Conservation (phyloP, 2,113 vertebrate species). For the Epinephelus lanceolatus region DNA sequence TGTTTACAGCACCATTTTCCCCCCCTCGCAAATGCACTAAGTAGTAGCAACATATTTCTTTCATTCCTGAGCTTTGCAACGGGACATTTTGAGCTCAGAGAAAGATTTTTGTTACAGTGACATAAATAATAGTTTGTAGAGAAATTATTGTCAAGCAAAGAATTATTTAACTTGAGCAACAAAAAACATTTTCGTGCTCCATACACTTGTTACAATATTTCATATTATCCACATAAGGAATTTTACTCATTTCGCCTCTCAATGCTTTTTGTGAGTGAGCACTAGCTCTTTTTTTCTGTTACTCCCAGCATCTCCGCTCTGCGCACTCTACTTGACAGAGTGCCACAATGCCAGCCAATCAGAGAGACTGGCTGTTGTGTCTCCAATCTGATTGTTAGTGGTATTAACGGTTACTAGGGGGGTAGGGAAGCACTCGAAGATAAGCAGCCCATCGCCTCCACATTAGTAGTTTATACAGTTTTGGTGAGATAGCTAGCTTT, state of each 20-base stretch:
- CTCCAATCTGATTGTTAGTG: not conserved
- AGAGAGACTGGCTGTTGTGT: not conserved
- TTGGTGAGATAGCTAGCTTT: not conserved
- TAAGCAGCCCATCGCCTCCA: not conserved
- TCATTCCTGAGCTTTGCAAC: not conserved
- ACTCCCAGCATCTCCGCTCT: not conserved
- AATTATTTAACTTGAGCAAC: not conserved
- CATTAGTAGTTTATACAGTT: not conserved
- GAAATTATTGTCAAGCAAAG: not conserved
- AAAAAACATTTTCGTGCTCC: not conserved
- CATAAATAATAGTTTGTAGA: not conserved
- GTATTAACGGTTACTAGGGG: not conserved
- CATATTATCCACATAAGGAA: not conserved
- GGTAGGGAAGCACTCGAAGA: not conserved
- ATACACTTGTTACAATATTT: not conserved
- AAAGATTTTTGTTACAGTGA: not conserved
- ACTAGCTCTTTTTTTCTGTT: not conserved
- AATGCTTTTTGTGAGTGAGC: not conserved
- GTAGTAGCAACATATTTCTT: slow-evolving; percentile 37
- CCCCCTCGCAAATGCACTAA: slow-evolving; percentile 49
- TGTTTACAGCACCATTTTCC: slow-evolving; percentile 57
- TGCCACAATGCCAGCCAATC: not conserved
- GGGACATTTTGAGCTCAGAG: slow-evolving; percentile 1
- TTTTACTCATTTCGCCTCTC: not conserved
- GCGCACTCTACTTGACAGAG: not conserved